These are phyloP conservation scores for Melanostoma mellinum DNA, from an alignment of 2,888 invertebrate genomes.

Conservation along the genomic window DNA sequence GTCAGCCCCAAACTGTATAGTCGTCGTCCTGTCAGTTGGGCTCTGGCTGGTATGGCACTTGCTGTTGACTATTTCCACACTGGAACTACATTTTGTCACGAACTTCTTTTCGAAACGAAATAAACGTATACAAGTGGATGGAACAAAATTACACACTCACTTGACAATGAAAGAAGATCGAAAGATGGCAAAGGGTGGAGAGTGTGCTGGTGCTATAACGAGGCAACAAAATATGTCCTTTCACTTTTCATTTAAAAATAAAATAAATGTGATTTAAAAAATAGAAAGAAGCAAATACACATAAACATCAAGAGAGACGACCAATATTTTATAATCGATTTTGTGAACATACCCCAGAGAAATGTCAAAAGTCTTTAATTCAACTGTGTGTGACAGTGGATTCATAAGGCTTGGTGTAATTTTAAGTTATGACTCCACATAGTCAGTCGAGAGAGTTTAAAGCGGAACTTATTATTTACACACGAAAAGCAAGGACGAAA, in stretches of 20 bases:
- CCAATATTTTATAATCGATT: conserved; percentile 60
- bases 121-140: conserved; percentile 61
- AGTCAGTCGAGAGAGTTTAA: conserved; percentile 30
- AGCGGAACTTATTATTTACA: conserved; percentile 52
- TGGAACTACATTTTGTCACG: conserved; percentile 71
- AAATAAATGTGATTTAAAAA: conserved; percentile 15
- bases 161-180: conserved; percentile 46
- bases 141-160: conserved; percentile 58
- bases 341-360: conserved; percentile 53
- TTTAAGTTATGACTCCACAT: conserved; percentile 24
- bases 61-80: conserved; percentile 62
- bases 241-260: conserved; percentile 61
- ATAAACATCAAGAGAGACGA: conserved; percentile 15
- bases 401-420: conserved; percentile 49
- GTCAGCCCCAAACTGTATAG: conserved; percentile 24
- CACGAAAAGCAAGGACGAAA: not conserved
- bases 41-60: conserved; percentile 61
- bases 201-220: conserved; percentile 13
- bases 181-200: conserved; percentile 26
- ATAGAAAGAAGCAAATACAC: conserved; percentile 8
- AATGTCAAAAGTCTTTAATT: conserved; percentile 53
- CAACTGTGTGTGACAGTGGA: conserved; percentile 34
- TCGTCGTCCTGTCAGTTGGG: conserved; percentile 48
- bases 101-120: conserved; percentile 60
- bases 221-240: conserved; percentile 50